A percentile compares a stretch with the other conserved stretches of the same genome.
These are phyloP conservation scores for Fissipunctia ypsillon DNA, from an alignment of 2,888 invertebrate species.

Conservation along the genomic window DNA sequence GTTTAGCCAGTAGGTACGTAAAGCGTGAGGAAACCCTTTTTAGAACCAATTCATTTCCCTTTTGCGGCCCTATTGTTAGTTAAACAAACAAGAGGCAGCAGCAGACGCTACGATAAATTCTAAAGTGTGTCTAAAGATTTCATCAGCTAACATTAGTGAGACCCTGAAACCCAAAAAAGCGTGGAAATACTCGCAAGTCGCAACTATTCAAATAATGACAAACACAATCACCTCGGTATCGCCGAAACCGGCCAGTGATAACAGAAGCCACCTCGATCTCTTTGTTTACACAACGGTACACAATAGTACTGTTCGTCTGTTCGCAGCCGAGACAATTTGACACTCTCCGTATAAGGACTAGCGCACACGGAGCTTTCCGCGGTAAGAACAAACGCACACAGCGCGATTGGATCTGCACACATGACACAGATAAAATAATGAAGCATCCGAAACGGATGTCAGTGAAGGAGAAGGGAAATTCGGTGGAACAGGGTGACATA, in stretches of 20 bases:
- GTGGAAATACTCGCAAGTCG: conserved; percentile 1
- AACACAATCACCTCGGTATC: conserved; percentile 63
- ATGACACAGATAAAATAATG: conserved; percentile 66
- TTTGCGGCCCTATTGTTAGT: no score
- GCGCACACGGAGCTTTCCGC: conserved; percentile 71
- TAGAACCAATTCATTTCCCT: background rate
- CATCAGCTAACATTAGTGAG: conserved; percentile 27
- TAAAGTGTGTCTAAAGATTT: conserved; percentile 23
- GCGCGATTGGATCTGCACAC: conserved; percentile 61
- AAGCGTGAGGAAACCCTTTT: background rate
- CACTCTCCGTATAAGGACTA: conserved; percentile 75
- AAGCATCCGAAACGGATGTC: conserved; percentile 33
- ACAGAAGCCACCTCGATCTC: conserved; percentile 72
- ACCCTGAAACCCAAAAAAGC: conserved; percentile 27
- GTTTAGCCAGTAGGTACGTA: background rate
- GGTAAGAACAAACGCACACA: conserved; percentile 68
- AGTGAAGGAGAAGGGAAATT: conserved; percentile 19
- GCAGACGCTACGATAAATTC: background rate
- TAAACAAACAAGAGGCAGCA: background rate
- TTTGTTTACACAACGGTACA: conserved; percentile 69
- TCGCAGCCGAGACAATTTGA: conserved; percentile 70
- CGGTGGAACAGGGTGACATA: conserved; percentile 27
- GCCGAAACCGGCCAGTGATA: conserved; percentile 70
- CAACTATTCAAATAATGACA: conserved; percentile 45
- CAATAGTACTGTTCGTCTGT: conserved; percentile 45